Evolutionary conservation across 53 echinoderm and acorn worm genomes (phyloP).

Genomic region (Temnopleurus reevesii): DNA sequence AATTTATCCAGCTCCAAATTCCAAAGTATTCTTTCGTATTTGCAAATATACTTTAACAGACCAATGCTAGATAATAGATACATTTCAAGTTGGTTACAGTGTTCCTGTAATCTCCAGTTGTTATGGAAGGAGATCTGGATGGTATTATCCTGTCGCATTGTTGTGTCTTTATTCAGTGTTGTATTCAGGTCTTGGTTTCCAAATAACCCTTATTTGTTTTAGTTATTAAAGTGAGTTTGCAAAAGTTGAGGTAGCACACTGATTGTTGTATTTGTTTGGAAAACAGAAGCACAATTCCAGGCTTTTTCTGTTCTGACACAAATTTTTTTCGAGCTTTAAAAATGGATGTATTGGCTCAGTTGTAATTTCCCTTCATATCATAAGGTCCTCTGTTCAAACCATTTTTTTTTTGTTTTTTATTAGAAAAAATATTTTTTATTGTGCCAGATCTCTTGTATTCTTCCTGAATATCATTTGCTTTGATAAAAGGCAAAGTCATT

Average conservation of each 20-base stretch:
- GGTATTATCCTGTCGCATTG: background rate
- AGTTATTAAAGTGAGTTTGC: background rate
- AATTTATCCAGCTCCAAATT: no score
- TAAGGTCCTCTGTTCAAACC: no score
- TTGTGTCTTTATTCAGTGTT: background rate
- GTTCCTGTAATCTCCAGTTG: constrained; percentile 2
- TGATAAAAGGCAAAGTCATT: no score
- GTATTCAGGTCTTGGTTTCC: background rate
- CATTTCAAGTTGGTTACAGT: background rate
- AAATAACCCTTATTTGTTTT: background rate
- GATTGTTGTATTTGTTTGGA: background rate
- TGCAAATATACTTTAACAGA: background rate
- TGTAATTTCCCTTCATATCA: no score
- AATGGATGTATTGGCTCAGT: no score
- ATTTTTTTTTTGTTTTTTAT: no score
- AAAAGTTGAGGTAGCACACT: background rate
- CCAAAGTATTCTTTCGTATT: no score
- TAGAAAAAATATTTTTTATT: no score
- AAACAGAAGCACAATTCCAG: background rate
- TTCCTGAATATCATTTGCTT: no score
- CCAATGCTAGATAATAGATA: background rate
- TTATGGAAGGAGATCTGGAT: background rate
- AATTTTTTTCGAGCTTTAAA: no score
- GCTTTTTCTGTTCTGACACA: background rate
- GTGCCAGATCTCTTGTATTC: no score